phyloP scores from a whole-genome alignment of 1,140 invertebrate genomes.

The Stegodyphus dumicola region DNA sequence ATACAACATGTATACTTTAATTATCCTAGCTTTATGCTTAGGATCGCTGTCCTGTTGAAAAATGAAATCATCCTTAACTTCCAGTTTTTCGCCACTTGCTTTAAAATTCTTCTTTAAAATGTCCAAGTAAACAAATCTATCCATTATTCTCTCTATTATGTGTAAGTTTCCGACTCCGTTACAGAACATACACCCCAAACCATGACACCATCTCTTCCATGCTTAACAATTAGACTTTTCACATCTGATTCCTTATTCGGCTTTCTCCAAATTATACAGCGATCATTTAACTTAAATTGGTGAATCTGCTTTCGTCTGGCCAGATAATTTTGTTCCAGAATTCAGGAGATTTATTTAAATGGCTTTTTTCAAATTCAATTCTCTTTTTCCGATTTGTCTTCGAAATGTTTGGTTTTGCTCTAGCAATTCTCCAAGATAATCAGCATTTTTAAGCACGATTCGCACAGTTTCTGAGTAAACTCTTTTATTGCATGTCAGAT shows the following conservation, averaged over 20 bases:
- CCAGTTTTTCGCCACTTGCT: conserved; percentile 61
- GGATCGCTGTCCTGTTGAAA: conserved; percentile 67
- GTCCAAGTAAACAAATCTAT: conserved; percentile 1
- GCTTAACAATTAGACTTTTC: conserved; percentile 32
- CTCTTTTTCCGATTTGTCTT: background rate
- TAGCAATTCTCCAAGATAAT: background rate
- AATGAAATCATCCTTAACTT: conserved; percentile 41
- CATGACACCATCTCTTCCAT: conserved; percentile 29
- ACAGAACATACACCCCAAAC: conserved; percentile 38
- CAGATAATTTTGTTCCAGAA: conserved; percentile 43
- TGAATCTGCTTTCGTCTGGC: conserved; percentile 45
- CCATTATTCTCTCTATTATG: conserved; percentile 31
- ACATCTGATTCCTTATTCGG: background rate
- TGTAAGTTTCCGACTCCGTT: conserved; percentile 22
- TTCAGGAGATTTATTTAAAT: conserved; percentile 8
- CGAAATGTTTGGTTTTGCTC: background rate
- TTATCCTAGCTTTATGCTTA: conserved; percentile 64
- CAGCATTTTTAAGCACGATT: background rate
- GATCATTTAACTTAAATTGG: conserved; percentile 5
- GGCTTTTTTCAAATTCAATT: background rate
- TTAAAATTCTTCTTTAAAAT: conserved; percentile 62
- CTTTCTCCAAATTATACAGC: conserved; percentile 20
- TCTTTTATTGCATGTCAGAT: background rate
- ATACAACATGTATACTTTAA: conserved; percentile 61
- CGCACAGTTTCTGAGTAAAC: background rate